A percentile compares a stretch with the other conserved stretches of the same genome.
Conservation (phyloP, 2,113 vertebrate species). For the Pheucticus melanocephalus region DNA sequence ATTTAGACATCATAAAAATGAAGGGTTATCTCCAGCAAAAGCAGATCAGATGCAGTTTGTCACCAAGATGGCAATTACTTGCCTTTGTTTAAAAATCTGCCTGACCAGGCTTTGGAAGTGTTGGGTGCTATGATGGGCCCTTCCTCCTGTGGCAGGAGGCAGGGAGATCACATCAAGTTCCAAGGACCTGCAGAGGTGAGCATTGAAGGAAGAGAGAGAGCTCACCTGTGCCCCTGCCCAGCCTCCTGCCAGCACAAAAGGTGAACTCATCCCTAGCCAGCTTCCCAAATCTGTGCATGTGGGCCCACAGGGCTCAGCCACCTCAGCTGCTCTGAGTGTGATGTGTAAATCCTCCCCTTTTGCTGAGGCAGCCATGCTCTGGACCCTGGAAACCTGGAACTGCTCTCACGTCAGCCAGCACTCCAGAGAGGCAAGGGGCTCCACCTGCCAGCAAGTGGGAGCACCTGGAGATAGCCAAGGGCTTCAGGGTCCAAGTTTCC, state of each 20-base stretch:
- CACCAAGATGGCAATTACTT: not conserved
- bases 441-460: not conserved
- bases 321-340: not conserved
- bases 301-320: not conserved
- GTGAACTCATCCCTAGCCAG: not conserved
- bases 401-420: not conserved
- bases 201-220: not conserved
- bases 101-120: not conserved
- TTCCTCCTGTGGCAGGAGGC: not conserved
- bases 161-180: not conserved
- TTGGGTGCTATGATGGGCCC: not conserved
- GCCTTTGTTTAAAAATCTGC: not conserved
- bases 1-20: conserved; percentile 35
- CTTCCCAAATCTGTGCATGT: fast-evolving
- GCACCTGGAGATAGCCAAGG: not conserved
- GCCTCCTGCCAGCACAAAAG: not conserved
- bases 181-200: not conserved
- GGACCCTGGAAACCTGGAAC: not conserved
- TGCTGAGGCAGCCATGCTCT: not conserved
- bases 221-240: not conserved
- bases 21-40: conserved; percentile 23
- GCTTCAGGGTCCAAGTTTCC: not conserved
- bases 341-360: too few species aligned
- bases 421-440: not conserved
- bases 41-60: not conserved